Evolutionary conservation across 2,113 vertebrate species (phyloP), one percentile per base, ranked within the genome.

Genomic region (Caranx melampygus): DNA sequence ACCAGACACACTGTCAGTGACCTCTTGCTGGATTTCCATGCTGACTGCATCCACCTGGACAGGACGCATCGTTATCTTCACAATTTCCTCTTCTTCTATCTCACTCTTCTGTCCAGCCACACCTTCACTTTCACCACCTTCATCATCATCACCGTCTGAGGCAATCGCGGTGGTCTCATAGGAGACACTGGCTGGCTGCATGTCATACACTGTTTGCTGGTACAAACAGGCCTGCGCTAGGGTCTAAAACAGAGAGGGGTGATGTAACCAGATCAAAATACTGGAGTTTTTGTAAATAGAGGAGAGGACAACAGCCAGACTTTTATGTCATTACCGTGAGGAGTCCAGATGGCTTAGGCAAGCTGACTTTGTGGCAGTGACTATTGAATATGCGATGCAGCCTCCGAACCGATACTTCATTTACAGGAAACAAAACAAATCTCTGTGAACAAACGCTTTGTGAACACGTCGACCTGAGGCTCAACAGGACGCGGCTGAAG

Each of bases 281-380:
- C 47, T 15, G 37, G 13, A 15, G 4, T 2, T 40, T 18, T 3
- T 33, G 4, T 7, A 16, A 40, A 11, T 18, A 14, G 2, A 6
- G 20, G 2, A 1, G 20, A 64, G 40, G 7, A 44, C 1, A 18
- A 8, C 11, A 12, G 7, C 2, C 6, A 2, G 10, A 26, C 37
- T 35, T 61, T n/a, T 1, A 9, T 21, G 16, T 35, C 13, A 31
- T 81, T 86, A 92, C 91, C 89, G 84, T n/a, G 0, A 45, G 63
- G 51, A 75, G 81, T 61, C 78, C 47, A 55, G 40, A 4, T 6
- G 42, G 3, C 42, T 55, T 20, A 3, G 49, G 5, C 0, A 6
- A 0, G 31, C 37, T 62, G 57, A 31, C 0, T 37, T 45, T 45
- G 4, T 8, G 2, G 6, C 0, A 33, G 31, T 47, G 18, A 31